phyloP scores from a whole-genome alignment of 2,888 invertebrate genomes.

The Coelopa pilipes region DNA sequence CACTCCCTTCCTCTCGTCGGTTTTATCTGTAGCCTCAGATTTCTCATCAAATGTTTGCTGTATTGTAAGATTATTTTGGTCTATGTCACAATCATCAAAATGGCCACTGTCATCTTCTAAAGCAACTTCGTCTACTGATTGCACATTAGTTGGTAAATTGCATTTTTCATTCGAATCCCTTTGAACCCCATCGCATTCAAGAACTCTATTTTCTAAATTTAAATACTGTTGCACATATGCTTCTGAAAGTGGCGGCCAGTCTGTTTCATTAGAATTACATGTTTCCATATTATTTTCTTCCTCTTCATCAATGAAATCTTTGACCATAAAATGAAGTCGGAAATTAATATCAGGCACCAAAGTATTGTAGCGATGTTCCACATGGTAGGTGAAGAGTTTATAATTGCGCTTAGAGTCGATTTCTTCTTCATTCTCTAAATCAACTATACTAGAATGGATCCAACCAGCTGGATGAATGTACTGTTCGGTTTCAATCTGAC shows the following conservation, averaged over 20 bases:
- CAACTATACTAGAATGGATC: conserved; percentile 57
- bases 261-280: conserved; percentile 11
- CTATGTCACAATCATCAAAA: background rate
- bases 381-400: conserved; percentile 59
- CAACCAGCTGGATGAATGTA: conserved; percentile 58
- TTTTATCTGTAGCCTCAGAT: background rate
- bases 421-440: conserved; percentile 59
- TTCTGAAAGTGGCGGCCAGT: conserved; percentile 52
- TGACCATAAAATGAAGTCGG: conserved; percentile 59
- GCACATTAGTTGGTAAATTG: background rate
- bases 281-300: conserved; percentile 45
- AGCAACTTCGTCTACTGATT: background rate
- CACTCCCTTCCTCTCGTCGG: background rate
- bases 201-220: conserved; percentile 55
- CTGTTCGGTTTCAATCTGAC: conserved; percentile 48
- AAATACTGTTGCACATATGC: conserved; percentile 60
- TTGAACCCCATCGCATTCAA: background rate
- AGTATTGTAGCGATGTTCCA: conserved; percentile 64
- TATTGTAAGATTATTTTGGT: too few species aligned
- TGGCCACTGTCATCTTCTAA: background rate
- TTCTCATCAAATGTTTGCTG: too few species aligned
- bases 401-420: conserved; percentile 62
- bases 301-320: conserved; percentile 60
- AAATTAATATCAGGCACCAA: conserved; percentile 60
- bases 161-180: conserved; percentile 7